A percentile compares a stretch with the other conserved stretches of the same genome.
These are phyloP conservation scores for Cichlasoma orientale DNA, from an alignment of 2,797 vertebrate species.

Conservation along the genomic window DNA sequence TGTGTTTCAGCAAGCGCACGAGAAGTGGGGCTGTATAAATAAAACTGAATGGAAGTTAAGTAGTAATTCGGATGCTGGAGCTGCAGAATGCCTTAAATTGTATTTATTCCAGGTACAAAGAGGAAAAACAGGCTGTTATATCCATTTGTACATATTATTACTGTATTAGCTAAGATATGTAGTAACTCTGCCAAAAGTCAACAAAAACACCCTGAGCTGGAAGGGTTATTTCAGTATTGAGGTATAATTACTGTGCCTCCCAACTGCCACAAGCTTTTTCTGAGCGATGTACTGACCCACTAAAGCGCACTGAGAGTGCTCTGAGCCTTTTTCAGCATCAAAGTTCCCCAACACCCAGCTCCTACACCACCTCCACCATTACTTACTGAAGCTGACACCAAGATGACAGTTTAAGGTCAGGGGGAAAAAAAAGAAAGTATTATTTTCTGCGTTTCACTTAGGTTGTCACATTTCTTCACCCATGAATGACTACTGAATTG, in stretches of 20 bases:
- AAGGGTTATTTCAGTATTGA: conserved; percentile 13
- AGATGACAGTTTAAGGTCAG: conserved; percentile 59
- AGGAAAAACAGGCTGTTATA: not conserved
- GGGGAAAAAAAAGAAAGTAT: conserved; percentile 28
- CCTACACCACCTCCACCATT: not conserved
- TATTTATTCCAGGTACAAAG: not conserved
- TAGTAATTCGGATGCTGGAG: not conserved
- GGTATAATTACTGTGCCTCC: conserved; percentile 2
- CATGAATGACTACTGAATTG: conserved; percentile 16
- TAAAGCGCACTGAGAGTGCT: conserved; percentile 20
- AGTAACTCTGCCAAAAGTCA: not conserved
- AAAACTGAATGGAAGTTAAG: not conserved
- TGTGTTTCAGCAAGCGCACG: not conserved
- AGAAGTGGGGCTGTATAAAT: not conserved
- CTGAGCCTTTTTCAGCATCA: conserved; percentile 10
- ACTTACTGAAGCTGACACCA: conserved; percentile 35
- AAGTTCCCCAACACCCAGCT: not conserved
- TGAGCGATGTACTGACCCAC: conserved; percentile 25
- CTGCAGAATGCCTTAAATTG: not conserved
- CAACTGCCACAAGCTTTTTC: not conserved
- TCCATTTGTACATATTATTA: not conserved
- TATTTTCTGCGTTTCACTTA: conserved; percentile 28
- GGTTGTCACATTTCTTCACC: conserved; percentile 24
- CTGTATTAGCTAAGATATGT: not conserved
- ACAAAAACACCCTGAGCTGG: not conserved